phyloP scores from a whole-genome alignment of 53 echinoderm and acorn worm genomes.

The Holothuria leucospilota region DNA sequence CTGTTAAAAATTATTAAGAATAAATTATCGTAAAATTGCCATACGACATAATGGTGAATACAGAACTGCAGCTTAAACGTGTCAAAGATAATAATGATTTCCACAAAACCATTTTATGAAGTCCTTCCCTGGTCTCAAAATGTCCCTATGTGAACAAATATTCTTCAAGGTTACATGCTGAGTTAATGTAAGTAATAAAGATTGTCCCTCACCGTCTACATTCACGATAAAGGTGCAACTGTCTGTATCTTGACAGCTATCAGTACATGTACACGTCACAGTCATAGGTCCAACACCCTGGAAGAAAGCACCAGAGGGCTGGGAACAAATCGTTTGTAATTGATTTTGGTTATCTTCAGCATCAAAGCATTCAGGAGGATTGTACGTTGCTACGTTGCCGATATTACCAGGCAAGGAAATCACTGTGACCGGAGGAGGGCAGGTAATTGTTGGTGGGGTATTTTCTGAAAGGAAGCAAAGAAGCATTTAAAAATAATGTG shows the following conservation, averaged over 20 bases:
- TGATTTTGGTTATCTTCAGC: neutral
- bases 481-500: neutral
- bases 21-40: too few relatives aligned
- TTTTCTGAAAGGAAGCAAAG: neutral
- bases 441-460: neutral
- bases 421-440: neutral
- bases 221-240: neutral
- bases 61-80: too few relatives aligned
- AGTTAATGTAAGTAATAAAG: too few relatives aligned
- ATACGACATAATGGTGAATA: too few relatives aligned
- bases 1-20: too few relatives aligned
- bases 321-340: neutral
- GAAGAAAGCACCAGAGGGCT: neutral
- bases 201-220: neutral
- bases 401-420: neutral
- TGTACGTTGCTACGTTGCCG: neutral
- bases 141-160: too few relatives aligned
- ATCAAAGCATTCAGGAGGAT: neutral
- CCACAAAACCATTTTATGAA: too few relatives aligned
- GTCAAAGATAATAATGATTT: too few relatives aligned
- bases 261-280: slow-evolving; percentile 25
- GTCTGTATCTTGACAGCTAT: neutral
- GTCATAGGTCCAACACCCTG: neutral
- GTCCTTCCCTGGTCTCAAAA: too few relatives aligned
- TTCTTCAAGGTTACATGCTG: too few relatives aligned